A percentile compares a stretch with the other conserved stretches of the same genome.
Evolutionary conservation across 2,888 invertebrate species (phyloP).

Genomic region (Gasteruption jaculator): DNA sequence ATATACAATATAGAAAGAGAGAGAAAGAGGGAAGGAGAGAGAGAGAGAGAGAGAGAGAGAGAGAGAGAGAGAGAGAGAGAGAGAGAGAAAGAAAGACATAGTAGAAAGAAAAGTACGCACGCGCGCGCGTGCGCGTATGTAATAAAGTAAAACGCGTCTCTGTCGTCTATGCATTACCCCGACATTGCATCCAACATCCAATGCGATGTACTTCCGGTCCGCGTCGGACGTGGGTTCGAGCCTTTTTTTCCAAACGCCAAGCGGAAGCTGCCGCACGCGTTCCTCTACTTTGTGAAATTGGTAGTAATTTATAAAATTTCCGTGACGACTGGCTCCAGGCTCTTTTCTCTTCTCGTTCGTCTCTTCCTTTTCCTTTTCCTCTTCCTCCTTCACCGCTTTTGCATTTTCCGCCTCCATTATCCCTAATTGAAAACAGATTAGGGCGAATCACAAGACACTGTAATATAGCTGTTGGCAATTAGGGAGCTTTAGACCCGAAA

Average conservation of each 20-base stretch:
- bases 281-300: slow-evolving; percentile 70
- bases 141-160: too few species aligned
- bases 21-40: too few species aligned
- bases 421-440: too few species aligned
- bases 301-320: slow-evolving; percentile 87
- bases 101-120: too few species aligned
- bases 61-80: too few species aligned
- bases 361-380: slow-evolving; percentile 8
- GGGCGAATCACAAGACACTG: too few species aligned
- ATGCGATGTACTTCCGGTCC: slow-evolving; percentile 54
- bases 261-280: slow-evolving; percentile 62
- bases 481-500: too few species aligned
- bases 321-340: slow-evolving; percentile 74
- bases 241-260: slow-evolving; percentile 55
- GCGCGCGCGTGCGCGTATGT: too few species aligned
- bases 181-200: slow-evolving; percentile 77
- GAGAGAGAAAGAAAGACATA: slow-evolving; percentile 16
- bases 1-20: too few species aligned
- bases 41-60: too few species aligned
- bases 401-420: too few species aligned
- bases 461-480: too few species aligned
- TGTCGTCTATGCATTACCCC: slow-evolving; percentile 66
- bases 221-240: slow-evolving; percentile 28
- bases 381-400: background rate
- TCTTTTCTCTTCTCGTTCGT: slow-evolving; percentile 43